These are phyloP conservation scores for Diabrotica undecimpunctata DNA, from an alignment of 1,140 invertebrate species.

Conservation along the genomic window DNA sequence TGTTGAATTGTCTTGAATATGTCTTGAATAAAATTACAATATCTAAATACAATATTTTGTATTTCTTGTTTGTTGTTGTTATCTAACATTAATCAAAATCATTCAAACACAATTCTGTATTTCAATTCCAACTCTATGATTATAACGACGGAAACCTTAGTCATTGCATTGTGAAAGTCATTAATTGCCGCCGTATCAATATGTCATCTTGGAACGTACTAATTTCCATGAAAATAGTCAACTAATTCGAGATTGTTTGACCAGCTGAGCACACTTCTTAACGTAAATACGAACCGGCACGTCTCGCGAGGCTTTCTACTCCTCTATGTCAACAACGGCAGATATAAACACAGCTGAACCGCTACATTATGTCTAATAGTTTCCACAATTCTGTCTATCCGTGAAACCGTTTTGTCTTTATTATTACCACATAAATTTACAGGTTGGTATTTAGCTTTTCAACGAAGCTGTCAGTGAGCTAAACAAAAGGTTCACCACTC, in stretches of 20 bases:
- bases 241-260: conserved; percentile 21
- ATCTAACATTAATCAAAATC: too few relatives aligned
- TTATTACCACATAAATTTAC: conserved; percentile 24
- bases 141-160: not conserved
- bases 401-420: conserved; percentile 24
- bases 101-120: too few relatives aligned
- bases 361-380: conserved; percentile 28
- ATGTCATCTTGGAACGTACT: not conserved
- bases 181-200: not conserved
- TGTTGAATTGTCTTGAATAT: too few relatives aligned
- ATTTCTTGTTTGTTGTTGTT: too few relatives aligned
- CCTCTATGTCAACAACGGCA: conserved; percentile 28
- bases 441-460: conserved; percentile 6
- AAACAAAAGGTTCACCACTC: not conserved
- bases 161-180: not conserved
- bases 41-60: too few relatives aligned
- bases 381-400: conserved; percentile 27
- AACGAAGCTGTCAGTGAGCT: not conserved
- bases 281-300: conserved; percentile 33
- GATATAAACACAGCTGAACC: conserved; percentile 30
- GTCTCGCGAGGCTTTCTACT: conserved; percentile 29
- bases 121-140: too few relatives aligned
- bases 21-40: too few relatives aligned
- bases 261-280: conserved; percentile 33
- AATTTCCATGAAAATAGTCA: conserved; percentile 8